Evolutionary conservation across 1,140 invertebrate species (phyloP), one percentile per base, ranked within the genome.

Genomic region (Ditylenchus dipsaci): DNA sequence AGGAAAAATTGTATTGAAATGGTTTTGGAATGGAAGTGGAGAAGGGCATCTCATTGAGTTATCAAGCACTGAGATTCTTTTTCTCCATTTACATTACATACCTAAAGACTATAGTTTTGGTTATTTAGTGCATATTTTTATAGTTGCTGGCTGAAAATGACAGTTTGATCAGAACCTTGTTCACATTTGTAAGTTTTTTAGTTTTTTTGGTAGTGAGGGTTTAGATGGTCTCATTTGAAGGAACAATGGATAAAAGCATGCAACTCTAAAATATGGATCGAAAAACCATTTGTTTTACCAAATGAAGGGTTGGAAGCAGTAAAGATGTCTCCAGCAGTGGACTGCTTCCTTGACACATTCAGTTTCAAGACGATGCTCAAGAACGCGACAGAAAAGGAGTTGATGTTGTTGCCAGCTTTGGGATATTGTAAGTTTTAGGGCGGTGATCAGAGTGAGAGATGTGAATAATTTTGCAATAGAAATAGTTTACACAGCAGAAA

Each of bases 41-140:
- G 72, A 72, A 61, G n/a, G 26, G 74, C 30, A 75, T 78, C 68
- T 77, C 71, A 67, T 69, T 74, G 74, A n/a, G 29, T 13, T 13
- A 7, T 53, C 33, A 63, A 21, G 3, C 76, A 26, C 71, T 74
- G 72, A 74, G 72, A 74, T 74, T 74, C 72, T 74, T 64, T 78
- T 77, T 78, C 72, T 74, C 75, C 71, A 75, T 74, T 74, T 74
- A 47, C 43, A 78, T 65, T 65, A 29, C 68, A n/a, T 26, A 27
- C 65, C 26, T 19, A 64, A 7, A 7, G n/a, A 30, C 19, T 61
- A 21, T 67, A 69, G 71, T 33, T 47, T 49, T 73, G 21, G n/a
- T n/a, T n/a, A n/a, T n/a, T n/a, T n/a, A n/a, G n/a, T n/a, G n/a
- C n/a, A n/a, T n/a, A n/a, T n/a, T n/a, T n/a, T n/a, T n/a, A n/a